Percentiles rank a stretch among this genome's conserved stretches.
These are phyloP conservation scores for Euplexia lucipara DNA, from an alignment of 2,888 invertebrate species.

Conservation along the genomic window DNA sequence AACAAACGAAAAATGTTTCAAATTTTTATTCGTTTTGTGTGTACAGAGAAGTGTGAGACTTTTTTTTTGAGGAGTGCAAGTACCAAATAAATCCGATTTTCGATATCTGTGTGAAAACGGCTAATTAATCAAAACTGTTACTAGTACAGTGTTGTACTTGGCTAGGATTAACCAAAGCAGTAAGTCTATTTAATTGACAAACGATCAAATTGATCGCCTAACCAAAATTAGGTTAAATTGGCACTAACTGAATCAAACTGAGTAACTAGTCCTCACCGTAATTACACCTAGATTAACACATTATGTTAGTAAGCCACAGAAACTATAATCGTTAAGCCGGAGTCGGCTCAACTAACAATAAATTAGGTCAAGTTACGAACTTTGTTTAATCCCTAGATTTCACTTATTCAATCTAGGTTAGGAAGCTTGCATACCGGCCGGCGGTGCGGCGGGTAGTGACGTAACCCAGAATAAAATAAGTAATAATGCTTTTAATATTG, in stretches of 20 bases:
- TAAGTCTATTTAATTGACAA: conserved; percentile 2
- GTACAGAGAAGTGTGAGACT: too few relatives aligned
- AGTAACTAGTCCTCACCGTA: neutral
- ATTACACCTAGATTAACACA: conserved; percentile 31
- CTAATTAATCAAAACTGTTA: neutral
- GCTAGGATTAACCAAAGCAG: neutral
- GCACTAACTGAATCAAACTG: conserved; percentile 18
- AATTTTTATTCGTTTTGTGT: too few relatives aligned
- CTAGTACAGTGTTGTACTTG: neutral
- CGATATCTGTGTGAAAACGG: too few relatives aligned
- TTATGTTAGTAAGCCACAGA: conserved; percentile 17
- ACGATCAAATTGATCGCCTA: neutral
- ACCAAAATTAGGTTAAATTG: neutral
- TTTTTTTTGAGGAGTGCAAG: too few relatives aligned
- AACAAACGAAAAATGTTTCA: too few relatives aligned
- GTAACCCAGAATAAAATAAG: too few relatives aligned
- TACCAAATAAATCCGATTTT: too few relatives aligned
- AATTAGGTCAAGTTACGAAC: conserved; percentile 42
- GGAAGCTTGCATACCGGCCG: neutral
- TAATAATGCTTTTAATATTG: too few relatives aligned
- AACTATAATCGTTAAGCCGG: conserved; percentile 29
- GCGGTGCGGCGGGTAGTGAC: too few relatives aligned
- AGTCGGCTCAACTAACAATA: conserved; percentile 29
- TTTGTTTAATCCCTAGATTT: conserved; percentile 42
- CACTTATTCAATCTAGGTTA: conserved; percentile 38